Conservation (phyloP, 1,140 invertebrate species). For the Periplaneta americana region DNA sequence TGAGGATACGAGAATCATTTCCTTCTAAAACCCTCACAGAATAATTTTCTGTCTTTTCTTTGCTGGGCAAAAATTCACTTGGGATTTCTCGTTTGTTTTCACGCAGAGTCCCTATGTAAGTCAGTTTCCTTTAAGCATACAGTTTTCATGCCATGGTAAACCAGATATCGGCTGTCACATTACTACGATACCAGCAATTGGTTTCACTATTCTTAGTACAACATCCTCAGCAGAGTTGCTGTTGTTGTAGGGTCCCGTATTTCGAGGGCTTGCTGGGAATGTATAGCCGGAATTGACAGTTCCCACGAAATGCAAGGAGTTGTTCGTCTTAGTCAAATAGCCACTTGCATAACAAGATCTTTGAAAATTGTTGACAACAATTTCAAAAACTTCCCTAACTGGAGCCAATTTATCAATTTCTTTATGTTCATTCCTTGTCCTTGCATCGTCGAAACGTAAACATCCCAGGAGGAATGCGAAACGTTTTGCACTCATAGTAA, state of each 20-base stretch:
- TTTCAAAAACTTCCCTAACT: conserved; percentile 32
- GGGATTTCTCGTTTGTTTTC: too few species aligned
- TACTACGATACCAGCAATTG: too few species aligned
- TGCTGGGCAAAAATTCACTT: too few species aligned
- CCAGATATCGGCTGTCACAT: conserved; percentile 29
- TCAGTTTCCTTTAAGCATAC: conserved; percentile 21
- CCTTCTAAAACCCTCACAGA: conserved; percentile 29
- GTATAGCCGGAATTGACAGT: too few species aligned
- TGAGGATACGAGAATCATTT: conserved; percentile 22
- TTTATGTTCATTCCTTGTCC: conserved; percentile 25
- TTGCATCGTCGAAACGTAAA: conserved; percentile 30
- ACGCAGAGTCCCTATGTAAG: conserved; percentile 27
- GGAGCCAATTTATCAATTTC: conserved; percentile 31
- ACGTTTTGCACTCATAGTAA: conserved; percentile 30
- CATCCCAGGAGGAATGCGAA: conserved; percentile 32
- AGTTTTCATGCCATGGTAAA: conserved; percentile 25
- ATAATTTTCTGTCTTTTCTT: too few species aligned
- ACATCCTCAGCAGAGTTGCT: too few species aligned
- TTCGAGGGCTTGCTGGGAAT: too few species aligned
- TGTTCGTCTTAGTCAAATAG: conserved; percentile 40
- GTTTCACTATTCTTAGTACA: too few species aligned
- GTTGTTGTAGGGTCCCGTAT: too few species aligned
- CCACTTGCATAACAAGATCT: conserved; percentile 28
- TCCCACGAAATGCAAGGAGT: conserved; percentile 39
- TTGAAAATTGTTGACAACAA: conserved; percentile 26